Evolutionary conservation across 2,888 invertebrate genomes (phyloP).

Genomic region (Crossocerus cetratus): DNA sequence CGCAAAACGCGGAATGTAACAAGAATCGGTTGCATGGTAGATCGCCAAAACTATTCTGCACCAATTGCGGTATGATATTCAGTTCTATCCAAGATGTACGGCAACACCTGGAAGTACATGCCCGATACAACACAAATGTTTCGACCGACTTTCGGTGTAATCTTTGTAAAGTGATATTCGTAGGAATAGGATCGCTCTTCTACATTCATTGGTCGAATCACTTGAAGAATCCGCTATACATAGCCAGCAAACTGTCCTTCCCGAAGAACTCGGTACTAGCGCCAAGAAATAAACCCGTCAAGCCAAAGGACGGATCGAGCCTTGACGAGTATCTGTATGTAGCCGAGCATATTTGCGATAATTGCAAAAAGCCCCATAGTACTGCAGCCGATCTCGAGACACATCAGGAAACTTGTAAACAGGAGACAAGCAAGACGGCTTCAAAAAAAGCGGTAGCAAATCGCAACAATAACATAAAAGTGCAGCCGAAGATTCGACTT

Average conservation of each 20-base stretch:
- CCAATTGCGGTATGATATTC: slow-evolving; percentile 58
- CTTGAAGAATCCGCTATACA: slow-evolving; percentile 60
- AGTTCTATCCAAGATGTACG: slow-evolving; percentile 61
- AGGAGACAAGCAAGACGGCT: background rate
- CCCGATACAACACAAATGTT: slow-evolving; percentile 14
- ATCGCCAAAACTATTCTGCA: slow-evolving; percentile 66
- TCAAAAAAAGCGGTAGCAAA: background rate
- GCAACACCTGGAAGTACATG: slow-evolving; percentile 63
- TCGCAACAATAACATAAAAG: background rate
- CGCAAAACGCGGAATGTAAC: slow-evolving; percentile 38
- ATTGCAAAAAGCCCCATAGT: slow-evolving; percentile 60
- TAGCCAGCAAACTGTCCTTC: slow-evolving; percentile 67
- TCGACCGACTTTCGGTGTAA: slow-evolving; percentile 63
- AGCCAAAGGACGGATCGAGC: too few species aligned
- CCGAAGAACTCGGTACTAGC: slow-evolving; percentile 59
- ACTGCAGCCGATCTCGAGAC: slow-evolving; percentile 44
- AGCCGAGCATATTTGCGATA: slow-evolving; percentile 67
- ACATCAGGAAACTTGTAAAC: background rate
- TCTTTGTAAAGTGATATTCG: slow-evolving; percentile 70
- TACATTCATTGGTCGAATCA: slow-evolving; percentile 69
- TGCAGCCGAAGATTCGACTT: background rate
- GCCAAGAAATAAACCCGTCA: background rate
- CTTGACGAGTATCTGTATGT: slow-evolving; percentile 62
- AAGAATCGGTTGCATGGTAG: slow-evolving; percentile 48
- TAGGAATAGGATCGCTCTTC: slow-evolving; percentile 65